phyloP scores from a whole-genome alignment of 53 echinoderm and acorn worm genomes.

The Paracentrotus lividus region DNA sequence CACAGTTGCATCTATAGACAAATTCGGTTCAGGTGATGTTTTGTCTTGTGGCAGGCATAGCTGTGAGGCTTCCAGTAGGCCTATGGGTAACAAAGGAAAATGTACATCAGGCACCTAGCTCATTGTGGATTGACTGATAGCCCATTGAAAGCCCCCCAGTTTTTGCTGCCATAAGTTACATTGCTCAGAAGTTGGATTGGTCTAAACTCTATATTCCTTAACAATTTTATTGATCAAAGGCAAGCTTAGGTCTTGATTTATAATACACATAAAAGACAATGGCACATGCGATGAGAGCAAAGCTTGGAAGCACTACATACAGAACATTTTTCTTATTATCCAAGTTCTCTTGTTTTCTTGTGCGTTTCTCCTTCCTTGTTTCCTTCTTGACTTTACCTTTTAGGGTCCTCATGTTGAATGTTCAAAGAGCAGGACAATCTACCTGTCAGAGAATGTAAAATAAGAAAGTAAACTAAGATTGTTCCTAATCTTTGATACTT shows the following conservation, averaged over 20 bases:
- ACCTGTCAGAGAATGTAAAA: background rate
- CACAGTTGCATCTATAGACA: no score
- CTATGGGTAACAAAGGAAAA: no score
- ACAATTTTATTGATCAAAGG: background rate
- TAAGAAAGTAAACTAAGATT: background rate
- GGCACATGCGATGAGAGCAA: constrained; percentile 40
- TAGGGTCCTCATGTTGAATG: constrained; percentile 67
- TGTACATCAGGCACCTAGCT: no score
- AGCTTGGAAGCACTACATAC: constrained; percentile 61
- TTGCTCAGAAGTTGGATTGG: no score
- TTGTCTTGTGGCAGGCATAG: no score
- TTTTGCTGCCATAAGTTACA: no score
- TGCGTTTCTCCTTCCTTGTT: constrained; percentile 68
- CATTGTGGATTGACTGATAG: no score
- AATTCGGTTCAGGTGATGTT: no score
- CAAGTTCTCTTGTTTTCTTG: constrained; percentile 70
- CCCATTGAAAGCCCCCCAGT: no score
- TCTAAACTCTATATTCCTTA: background rate
- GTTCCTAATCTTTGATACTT: no score
- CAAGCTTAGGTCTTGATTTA: constrained; percentile 64
- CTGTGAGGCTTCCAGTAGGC: no score
- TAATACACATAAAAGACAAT: constrained; percentile 67
- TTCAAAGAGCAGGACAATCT: background rate
- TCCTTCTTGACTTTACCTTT: constrained; percentile 73
- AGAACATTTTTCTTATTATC: constrained; percentile 66